Percentiles rank a stretch among this genome's conserved stretches.
phyloP scores from a whole-genome alignment of 2,888 invertebrate species.

The Cotesia congregata region DNA sequence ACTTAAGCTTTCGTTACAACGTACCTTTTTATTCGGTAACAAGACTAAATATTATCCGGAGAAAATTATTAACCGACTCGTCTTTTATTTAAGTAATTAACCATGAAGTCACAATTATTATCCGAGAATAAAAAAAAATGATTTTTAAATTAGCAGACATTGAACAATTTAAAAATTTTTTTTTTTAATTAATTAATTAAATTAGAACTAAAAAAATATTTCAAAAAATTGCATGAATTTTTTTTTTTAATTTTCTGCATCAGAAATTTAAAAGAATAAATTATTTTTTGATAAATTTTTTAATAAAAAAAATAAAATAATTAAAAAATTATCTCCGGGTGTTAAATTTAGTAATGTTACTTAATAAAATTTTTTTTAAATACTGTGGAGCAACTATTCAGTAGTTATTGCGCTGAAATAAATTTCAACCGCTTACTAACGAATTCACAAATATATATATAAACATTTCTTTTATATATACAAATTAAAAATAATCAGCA shows the following conservation, averaged over 20 bases:
- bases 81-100: not conserved
- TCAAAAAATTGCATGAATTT: too few species aligned
- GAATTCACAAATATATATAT: conserved; percentile 20
- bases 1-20: conserved; percentile 2
- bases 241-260: too few species aligned
- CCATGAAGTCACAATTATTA: not conserved
- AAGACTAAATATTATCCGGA: not conserved
- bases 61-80: not conserved
- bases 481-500: conserved; percentile 22
- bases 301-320: too few species aligned
- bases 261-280: too few species aligned
- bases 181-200: too few species aligned
- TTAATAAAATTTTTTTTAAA: conserved; percentile 5
- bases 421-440: not conserved
- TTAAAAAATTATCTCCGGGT: too few species aligned
- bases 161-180: too few species aligned
- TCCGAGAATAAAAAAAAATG: not conserved
- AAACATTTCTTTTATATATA: conserved; percentile 21
- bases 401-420: conserved; percentile 11
- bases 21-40: not conserved
- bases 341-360: not conserved
- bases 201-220: too few species aligned
- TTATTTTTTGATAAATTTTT: too few species aligned
- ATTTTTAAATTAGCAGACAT: not conserved
- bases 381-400: conserved; percentile 32